phyloP scores from a whole-genome alignment of 2,797 vertebrate species.

The Typhlichthys subterraneus region DNA sequence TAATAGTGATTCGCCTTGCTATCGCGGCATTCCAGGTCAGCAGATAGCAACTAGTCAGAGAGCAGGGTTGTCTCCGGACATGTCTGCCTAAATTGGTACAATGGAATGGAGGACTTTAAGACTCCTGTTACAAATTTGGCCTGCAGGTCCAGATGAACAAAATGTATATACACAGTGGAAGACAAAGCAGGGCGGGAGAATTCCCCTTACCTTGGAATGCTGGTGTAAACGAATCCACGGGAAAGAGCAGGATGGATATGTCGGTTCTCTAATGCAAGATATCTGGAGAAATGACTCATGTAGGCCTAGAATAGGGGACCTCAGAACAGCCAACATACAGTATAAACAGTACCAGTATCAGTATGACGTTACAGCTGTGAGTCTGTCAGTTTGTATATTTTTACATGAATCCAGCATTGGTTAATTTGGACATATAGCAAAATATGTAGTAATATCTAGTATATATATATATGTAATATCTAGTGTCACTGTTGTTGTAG shows the following conservation, averaged over 20 bases:
- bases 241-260: background rate
- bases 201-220: conserved; percentile 30
- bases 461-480: too few relatives aligned
- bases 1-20: background rate
- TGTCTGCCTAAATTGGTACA: too few relatives aligned
- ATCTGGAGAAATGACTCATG: background rate
- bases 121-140: background rate
- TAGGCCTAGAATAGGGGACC: background rate
- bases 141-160: conserved; percentile 13
- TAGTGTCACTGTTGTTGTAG: too few relatives aligned
- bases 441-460: too few relatives aligned
- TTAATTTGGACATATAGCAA: background rate
- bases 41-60: background rate
- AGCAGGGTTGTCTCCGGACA: conserved; percentile 2
- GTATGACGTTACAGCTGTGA: background rate
- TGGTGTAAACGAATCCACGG: conserved; percentile 35
- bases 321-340: background rate
- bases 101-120: too few relatives aligned
- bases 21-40: background rate
- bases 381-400: background rate
- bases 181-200: conserved; percentile 31
- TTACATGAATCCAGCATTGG: background rate
- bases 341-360: too few relatives aligned
- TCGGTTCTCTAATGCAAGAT: background rate
- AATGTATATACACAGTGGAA: conserved; percentile 47